Evolutionary conservation across 2,113 vertebrate species (phyloP).

Genomic region (Serilophus lunatus): DNA sequence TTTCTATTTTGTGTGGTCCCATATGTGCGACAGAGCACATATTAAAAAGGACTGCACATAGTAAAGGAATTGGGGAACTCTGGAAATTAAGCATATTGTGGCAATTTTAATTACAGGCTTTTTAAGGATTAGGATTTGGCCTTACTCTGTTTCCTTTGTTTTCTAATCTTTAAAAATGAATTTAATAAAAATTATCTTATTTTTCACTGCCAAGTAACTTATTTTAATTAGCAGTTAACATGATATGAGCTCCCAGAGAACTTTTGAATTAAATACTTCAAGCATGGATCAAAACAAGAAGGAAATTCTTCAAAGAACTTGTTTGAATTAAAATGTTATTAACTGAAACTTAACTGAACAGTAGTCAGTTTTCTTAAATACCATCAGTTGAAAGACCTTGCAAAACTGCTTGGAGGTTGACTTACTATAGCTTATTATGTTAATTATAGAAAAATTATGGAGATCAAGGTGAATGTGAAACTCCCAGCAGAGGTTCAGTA

Average conservation of each 20-base stretch:
- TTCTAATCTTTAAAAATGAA: background rate
- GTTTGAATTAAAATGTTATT: background rate
- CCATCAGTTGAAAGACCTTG: background rate
- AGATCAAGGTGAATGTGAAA: background rate
- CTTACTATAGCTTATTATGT: background rate
- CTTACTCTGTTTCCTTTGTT: background rate
- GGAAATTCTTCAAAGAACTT: background rate
- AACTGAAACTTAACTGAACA: background rate
- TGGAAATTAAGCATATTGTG: background rate
- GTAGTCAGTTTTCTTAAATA: background rate
- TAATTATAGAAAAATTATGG: background rate
- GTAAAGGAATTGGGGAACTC: background rate
- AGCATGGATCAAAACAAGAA: background rate
- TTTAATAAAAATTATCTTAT: background rate
- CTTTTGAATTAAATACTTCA: background rate
- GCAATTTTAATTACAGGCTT: background rate
- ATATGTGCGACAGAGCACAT: background rate
- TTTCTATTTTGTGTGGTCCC: background rate
- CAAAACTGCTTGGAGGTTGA: background rate
- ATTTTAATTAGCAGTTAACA: background rate
- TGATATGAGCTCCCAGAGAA: background rate
- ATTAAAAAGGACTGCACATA: background rate
- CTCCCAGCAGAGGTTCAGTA: background rate
- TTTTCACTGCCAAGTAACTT: background rate
- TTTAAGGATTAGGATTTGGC: background rate